A percentile compares a stretch with the other conserved stretches of the same genome.
These are phyloP conservation scores for Istiophorus platypterus DNA, from an alignment of 2,113 vertebrate genomes.

Conservation along the genomic window DNA sequence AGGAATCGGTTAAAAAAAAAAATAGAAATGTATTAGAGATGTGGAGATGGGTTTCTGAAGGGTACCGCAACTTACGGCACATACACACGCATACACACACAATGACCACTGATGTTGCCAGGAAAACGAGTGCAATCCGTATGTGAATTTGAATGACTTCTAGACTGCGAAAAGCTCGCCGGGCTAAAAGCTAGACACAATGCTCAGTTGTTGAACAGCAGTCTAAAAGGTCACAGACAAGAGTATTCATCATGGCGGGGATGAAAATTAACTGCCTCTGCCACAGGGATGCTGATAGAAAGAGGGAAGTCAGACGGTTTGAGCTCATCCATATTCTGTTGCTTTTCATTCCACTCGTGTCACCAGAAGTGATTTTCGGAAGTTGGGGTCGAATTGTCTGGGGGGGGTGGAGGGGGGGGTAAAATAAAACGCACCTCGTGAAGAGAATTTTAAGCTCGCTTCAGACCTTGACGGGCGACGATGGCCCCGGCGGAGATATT, in stretches of 20 bases:
- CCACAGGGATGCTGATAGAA: conserved; percentile 11
- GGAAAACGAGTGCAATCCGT: conserved; percentile 27
- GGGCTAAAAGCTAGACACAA: conserved; percentile 60
- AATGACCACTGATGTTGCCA: conserved; percentile 16
- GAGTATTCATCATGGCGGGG: conserved; percentile 32
- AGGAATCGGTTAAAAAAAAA: not conserved
- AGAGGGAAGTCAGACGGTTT: conserved; percentile 28
- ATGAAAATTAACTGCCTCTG: conserved; percentile 40
- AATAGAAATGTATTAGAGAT: not conserved
- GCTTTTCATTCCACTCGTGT: conserved; percentile 51
- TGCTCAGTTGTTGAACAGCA: conserved; percentile 47
- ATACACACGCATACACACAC: conserved; percentile 31
- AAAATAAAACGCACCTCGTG: conserved; percentile 2
- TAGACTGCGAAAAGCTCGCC: conserved; percentile 31
- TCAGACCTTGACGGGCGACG: conserved; percentile 11
- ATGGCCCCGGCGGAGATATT: conserved; percentile 14
- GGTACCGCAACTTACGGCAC: conserved; percentile 25
- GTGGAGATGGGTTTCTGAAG: not conserved
- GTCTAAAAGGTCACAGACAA: conserved; percentile 54
- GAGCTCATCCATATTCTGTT: conserved; percentile 65
- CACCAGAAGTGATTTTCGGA: conserved; percentile 57
- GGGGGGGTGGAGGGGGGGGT: too few relatives aligned
- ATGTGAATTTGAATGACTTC: conserved; percentile 54
- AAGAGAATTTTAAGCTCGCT: conserved; percentile 46
- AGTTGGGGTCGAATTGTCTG: conserved; percentile 30